Percentiles rank a stretch among this genome's conserved stretches.
Evolutionary conservation across 1,140 invertebrate genomes (phyloP).

Genomic region (Macrobrachium nipponense): DNA sequence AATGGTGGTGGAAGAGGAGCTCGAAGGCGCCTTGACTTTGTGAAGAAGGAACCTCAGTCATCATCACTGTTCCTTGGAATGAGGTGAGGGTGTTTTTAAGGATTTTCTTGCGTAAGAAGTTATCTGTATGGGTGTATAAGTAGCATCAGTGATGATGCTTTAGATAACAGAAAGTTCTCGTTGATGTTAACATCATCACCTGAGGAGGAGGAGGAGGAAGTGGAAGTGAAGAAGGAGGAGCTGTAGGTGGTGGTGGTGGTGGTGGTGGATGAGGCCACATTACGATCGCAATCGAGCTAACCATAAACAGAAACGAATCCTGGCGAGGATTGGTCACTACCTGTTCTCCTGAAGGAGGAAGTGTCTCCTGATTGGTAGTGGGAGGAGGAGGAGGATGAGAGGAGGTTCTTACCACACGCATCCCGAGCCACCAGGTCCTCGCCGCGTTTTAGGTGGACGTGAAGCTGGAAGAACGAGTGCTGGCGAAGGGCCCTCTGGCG

Average conservation of each 20-base stretch:
- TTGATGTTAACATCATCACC: too few relatives aligned
- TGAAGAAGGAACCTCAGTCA: too few relatives aligned
- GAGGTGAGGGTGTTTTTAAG: too few relatives aligned
- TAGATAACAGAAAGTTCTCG: too few relatives aligned
- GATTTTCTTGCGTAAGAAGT: too few relatives aligned
- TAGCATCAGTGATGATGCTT: too few relatives aligned
- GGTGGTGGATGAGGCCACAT: constrained; percentile 66
- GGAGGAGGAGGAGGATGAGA: constrained; percentile 56
- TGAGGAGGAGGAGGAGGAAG: constrained; percentile 14
- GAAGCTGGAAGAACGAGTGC: constrained; percentile 89
- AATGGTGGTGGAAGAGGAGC: too few relatives aligned
- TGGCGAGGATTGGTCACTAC: constrained; percentile 26
- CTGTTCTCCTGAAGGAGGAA: constrained; percentile 33
- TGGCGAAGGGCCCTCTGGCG: constrained; percentile 65
- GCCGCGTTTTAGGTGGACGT: constrained; percentile 87
- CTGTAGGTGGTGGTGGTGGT: not conserved
- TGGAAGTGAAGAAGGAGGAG: not conserved
- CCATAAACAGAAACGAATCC: too few relatives aligned
- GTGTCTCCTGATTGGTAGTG: constrained; percentile 55
- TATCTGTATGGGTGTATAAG: too few relatives aligned
- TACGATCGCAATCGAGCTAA: too few relatives aligned
- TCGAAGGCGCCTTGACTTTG: too few relatives aligned
- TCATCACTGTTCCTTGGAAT: too few relatives aligned
- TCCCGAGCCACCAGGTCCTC: constrained; percentile 92
- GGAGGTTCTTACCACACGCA: constrained; percentile 81